Conservation (phyloP, 35 echinoderm and acorn worm species). For the Holothuria glaberrima region DNA sequence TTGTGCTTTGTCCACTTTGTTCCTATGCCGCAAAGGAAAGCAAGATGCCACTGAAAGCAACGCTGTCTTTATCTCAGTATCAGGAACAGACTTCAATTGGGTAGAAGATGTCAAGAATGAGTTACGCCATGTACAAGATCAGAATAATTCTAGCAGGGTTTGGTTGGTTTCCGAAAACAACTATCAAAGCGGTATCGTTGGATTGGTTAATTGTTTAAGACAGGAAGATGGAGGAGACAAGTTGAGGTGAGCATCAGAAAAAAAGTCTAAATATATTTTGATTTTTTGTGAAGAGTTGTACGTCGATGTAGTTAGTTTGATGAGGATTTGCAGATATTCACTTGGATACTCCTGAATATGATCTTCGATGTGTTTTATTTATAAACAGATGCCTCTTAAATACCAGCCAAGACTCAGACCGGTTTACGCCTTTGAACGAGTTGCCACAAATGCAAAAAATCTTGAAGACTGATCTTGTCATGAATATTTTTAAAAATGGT, state of each 20-base stretch:
- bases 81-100: conserved; percentile 59
- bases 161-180: conserved; percentile 71
- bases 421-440: neutral
- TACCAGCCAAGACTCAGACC: conserved; percentile 7
- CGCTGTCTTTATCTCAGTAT: conserved; percentile 9
- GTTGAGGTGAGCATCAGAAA: conserved; percentile 80
- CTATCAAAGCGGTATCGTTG: conserved; percentile 74
- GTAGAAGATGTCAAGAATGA: conserved; percentile 70
- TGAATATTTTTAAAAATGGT: conserved; percentile 86
- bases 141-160: conserved; percentile 36
- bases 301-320: no score
- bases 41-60: neutral
- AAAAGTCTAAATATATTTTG: no score
- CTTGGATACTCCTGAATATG: neutral
- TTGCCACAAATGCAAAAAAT: conserved; percentile 15
- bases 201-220: conserved; percentile 83
- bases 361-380: no score
- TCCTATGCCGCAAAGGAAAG: conserved; percentile 71
- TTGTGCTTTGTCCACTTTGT: conserved; percentile 64
- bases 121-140: conserved; percentile 20
- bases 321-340: no score
- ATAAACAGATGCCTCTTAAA: conserved; percentile 80
- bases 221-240: conserved; percentile 79
- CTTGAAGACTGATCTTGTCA: conserved; percentile 65
- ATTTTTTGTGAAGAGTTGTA: no score